Conservation (phyloP, 2,888 invertebrate genomes). For the Tetheella fluctuosa region DNA sequence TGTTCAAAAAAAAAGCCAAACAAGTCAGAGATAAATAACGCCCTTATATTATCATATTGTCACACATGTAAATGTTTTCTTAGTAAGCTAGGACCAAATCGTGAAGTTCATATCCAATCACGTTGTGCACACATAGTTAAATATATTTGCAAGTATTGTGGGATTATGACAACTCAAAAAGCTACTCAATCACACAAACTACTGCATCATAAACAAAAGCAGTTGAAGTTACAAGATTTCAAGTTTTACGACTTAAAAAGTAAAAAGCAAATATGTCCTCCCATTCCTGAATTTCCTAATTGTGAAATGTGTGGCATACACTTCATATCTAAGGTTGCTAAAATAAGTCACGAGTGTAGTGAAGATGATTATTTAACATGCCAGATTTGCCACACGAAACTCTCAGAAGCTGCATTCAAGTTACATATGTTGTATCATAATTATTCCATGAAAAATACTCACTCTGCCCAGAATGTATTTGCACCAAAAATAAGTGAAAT, state of each 20-base stretch:
- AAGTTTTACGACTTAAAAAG: conserved; percentile 57
- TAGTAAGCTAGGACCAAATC: conserved; percentile 28
- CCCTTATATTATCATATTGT: conserved; percentile 47
- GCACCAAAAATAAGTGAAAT: background rate
- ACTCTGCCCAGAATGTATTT: background rate
- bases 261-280: conserved; percentile 51
- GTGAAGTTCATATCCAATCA: conserved; percentile 43
- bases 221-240: conserved; percentile 55
- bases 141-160: conserved; percentile 57
- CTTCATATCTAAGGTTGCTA: conserved; percentile 49
- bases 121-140: conserved; percentile 46
- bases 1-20: background rate
- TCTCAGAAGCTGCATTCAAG: conserved; percentile 54
- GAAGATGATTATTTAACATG: conserved; percentile 50
- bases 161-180: conserved; percentile 53
- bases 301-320: conserved; percentile 58
- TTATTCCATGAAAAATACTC: conserved; percentile 38
- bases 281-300: conserved; percentile 59
- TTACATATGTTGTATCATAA: conserved; percentile 65
- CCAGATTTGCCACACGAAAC: conserved; percentile 53
- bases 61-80: conserved; percentile 58
- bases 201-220: conserved; percentile 44
- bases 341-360: conserved; percentile 51
- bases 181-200: conserved; percentile 45
- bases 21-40: conserved; percentile 15